Evolutionary conservation across 92 coral and sea anemone genomes (phyloP).

Genomic region (Isaurus tuberculatus): DNA sequence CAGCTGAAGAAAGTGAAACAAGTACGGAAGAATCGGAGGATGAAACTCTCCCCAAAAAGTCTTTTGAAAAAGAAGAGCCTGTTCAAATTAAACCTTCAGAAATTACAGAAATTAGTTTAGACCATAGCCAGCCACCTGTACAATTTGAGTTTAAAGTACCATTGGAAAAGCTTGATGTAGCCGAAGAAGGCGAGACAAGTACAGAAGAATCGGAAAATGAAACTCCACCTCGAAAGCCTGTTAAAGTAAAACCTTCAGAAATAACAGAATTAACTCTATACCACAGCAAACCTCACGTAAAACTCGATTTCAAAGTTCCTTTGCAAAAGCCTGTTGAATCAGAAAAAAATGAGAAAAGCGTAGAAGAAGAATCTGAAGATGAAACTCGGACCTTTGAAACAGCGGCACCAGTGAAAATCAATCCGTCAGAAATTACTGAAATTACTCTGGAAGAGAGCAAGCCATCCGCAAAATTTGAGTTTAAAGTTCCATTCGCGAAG

Average conservation of each 20-base stretch:
- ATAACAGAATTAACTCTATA: neutral
- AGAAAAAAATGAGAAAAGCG: neutral
- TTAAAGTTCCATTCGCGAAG: neutral
- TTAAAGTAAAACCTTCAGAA: neutral
- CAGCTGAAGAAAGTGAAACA: neutral
- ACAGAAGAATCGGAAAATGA: conserved; percentile 36
- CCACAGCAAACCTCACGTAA: neutral
- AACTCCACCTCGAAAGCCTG: neutral
- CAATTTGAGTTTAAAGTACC: neutral
- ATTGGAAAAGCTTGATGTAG: neutral
- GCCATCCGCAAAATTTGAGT: neutral
- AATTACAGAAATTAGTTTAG: neutral
- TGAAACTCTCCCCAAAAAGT: neutral
- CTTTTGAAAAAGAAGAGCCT: neutral
- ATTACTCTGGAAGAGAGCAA: neutral
- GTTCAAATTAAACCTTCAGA: conserved; percentile 1
- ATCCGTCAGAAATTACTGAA: conserved; percentile 2
- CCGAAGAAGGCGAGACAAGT: neutral
- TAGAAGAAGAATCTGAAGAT: neutral
- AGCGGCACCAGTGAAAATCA: neutral
- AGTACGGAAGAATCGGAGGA: neutral
- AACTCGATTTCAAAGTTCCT: conserved; percentile 10
- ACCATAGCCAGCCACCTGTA: neutral
- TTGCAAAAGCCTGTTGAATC: neutral
- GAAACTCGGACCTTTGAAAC: neutral